A percentile compares a stretch with the other conserved stretches of the same genome.
Evolutionary conservation across 2,113 vertebrate species (phyloP).

Genomic region (Percina caprodes): DNA sequence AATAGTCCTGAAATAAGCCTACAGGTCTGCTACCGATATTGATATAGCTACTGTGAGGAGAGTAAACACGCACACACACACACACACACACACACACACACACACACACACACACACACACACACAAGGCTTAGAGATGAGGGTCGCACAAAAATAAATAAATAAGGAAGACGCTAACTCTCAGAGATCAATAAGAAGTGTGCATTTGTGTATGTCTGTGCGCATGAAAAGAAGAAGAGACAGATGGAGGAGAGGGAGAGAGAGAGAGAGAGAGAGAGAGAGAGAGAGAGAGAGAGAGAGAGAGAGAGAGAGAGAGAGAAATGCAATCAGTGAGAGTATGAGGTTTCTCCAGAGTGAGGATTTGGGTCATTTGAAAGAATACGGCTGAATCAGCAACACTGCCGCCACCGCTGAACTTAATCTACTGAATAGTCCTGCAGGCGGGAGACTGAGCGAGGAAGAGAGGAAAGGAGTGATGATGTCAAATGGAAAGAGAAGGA

Average conservation of each 20-base stretch:
- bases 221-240: conserved; percentile 44
- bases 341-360: conserved; percentile 78
- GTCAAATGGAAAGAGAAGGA: conserved; percentile 23
- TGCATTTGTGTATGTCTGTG: conserved; percentile 54
- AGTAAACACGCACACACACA: conserved; percentile 36
- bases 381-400: conserved; percentile 83
- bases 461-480: conserved; percentile 15
- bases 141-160: conserved; percentile 16
- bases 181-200: conserved; percentile 65
- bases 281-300: too few species aligned
- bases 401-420: conserved; percentile 81
- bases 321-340: conserved; percentile 72
- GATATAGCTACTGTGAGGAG: conserved; percentile 35
- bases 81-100: background rate
- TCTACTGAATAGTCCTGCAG: conserved; percentile 81
- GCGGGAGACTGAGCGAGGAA: conserved; percentile 56
- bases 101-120: conserved; percentile 5
- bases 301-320: conserved; percentile 32
- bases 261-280: conserved; percentile 30
- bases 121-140: conserved; percentile 25
- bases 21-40: conserved; percentile 49
- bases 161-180: conserved; percentile 49
- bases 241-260: conserved; percentile 43
- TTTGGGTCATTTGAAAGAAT: conserved; percentile 86
- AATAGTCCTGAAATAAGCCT: conserved; percentile 56